These are phyloP conservation scores for Acrossocheilus fasciatus DNA, from an alignment of 2,797 vertebrate species.

Conservation along the genomic window DNA sequence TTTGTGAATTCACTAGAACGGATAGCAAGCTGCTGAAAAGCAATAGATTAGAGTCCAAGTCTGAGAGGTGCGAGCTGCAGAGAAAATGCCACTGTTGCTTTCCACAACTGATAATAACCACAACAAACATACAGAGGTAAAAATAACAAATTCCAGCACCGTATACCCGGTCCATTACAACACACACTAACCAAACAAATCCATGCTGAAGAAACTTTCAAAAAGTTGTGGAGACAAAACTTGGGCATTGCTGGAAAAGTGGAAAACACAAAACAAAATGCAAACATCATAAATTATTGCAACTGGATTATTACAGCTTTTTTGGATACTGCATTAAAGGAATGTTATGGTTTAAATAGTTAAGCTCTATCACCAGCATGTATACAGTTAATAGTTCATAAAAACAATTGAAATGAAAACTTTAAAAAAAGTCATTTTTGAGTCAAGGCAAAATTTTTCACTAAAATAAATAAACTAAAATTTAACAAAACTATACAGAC, in stretches of 20 bases:
- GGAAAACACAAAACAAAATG: neutral
- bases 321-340: neutral
- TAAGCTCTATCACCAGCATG: neutral
- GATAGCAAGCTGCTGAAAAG: neutral
- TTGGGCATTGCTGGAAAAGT: neutral
- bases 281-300: neutral
- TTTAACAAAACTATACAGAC: neutral
- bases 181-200: conserved; percentile 21
- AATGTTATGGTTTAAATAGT: neutral
- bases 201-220: neutral
- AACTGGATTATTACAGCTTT: too few relatives aligned
- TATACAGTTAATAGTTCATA: too few relatives aligned
- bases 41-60: neutral
- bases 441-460: neutral
- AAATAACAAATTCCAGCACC: neutral
- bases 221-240: neutral
- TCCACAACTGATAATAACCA: conserved; percentile 14
- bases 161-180: neutral
- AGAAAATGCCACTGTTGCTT: conserved; percentile 20
- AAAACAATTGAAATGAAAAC: too few relatives aligned
- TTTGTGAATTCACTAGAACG: conserved; percentile 1
- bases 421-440: too few relatives aligned
- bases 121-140: neutral
- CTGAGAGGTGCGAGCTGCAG: neutral
- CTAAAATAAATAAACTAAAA: neutral